Percentiles rank a stretch among this genome's conserved stretches.
Evolutionary conservation across 2,888 invertebrate genomes (phyloP).

Genomic region (Protophormia terraenovae): DNA sequence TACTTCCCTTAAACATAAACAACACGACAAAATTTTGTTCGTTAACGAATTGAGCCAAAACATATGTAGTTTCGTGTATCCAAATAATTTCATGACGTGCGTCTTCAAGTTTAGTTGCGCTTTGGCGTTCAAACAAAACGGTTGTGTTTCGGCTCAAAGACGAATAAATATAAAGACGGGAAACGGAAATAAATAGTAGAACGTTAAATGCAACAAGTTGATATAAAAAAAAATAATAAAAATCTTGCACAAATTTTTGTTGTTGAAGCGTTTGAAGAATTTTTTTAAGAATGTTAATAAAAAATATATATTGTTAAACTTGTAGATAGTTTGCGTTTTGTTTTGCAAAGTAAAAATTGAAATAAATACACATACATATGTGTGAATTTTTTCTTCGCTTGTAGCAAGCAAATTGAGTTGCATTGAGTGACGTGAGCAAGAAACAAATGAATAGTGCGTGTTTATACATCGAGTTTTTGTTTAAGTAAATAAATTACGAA

Average conservation of each 20-base stretch:
- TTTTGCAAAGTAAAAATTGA: constrained; percentile 4
- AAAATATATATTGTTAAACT: constrained; percentile 11
- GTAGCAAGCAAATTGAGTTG: constrained; percentile 15
- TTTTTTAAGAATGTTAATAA: neutral
- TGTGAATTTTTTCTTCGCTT: constrained; percentile 13
- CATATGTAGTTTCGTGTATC: neutral
- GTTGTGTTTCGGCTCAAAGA: constrained; percentile 17
- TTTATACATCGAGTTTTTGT: neutral
- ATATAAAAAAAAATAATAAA: neutral
- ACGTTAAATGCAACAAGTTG: constrained; percentile 11
- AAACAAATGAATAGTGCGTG: constrained; percentile 12
- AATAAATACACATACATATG: neutral
- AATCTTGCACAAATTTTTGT: neutral
- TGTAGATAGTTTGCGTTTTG: neutral
- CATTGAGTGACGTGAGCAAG: neutral
- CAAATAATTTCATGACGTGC: constrained; percentile 31
- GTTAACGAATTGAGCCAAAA: constrained; percentile 5
- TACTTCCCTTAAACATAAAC: neutral
- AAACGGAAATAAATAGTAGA: constrained; percentile 50
- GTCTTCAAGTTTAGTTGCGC: constrained; percentile 39
- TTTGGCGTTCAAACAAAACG: constrained; percentile 49
- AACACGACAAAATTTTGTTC: neutral
- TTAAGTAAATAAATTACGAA: constrained; percentile 38
- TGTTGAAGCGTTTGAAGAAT: neutral
- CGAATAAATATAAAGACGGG: neutral